Evolutionary conservation across 2,888 invertebrate species (phyloP), one percentile per base, ranked within the genome.

Genomic region (Tetanocera ferruginea): DNA sequence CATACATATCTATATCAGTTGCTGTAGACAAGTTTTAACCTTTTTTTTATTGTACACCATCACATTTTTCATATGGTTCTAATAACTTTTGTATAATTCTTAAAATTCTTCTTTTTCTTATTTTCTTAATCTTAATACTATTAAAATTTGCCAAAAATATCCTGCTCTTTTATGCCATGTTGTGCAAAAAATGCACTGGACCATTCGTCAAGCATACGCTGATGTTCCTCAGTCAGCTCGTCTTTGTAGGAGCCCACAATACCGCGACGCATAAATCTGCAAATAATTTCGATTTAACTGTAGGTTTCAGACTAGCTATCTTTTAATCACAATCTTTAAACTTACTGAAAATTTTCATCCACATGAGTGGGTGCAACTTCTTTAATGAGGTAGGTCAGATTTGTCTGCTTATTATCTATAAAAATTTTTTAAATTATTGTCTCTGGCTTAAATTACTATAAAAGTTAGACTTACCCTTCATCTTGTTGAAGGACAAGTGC

Each of bases 211-310:
- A 84, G 57, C 62, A 79, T 80, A 6, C 69, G 64, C 9, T 51
- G 70, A 8, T 80, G 51, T 19, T 80, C 76, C 0, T 70, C 51
- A 6, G 75, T 79, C 9, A 84, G 28, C 60, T 85, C 83, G 69
- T 84, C 81, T 25, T 79, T 83, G 66, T 66, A 82, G 1, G 81
- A 76, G 3, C 84, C 84, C 6, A 84, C 77, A 76, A 84, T 77
- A 8, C 83, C 83, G 11, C 82, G 82, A 8, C 83, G 73, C 82
- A 83, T 83, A 49, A 84, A 83, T 73, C 84, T 84, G 28, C 37
- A 55, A 52, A 28, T 3, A 80, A 79, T 82, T 82, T 83, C 6
- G 73, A 74, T 69, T 83, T 79, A 28, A 83, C 52, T 70, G 78
- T 80, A 5, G 67, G 49, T 14, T 34, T 62, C 11, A 80, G 51